A percentile compares a stretch with the other conserved stretches of the same genome.
These are phyloP conservation scores for Malachius bipustulatus DNA, from an alignment of 2,888 invertebrate genomes.

Conservation along the genomic window DNA sequence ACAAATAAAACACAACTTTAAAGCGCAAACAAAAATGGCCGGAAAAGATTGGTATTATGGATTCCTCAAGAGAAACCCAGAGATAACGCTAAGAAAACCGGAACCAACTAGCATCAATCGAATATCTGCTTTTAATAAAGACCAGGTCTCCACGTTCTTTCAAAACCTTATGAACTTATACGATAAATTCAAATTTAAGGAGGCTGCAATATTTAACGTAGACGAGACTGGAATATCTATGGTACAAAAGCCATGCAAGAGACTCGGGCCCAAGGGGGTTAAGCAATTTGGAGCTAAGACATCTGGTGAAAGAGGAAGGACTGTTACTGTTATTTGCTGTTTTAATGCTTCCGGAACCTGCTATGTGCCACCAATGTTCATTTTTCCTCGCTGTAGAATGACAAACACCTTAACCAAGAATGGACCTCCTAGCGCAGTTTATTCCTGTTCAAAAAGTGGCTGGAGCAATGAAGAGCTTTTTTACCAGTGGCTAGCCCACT, in stretches of 20 bases:
- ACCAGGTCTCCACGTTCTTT: conserved; percentile 8
- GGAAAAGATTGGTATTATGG: conserved; percentile 10
- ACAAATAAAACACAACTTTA: conserved; percentile 11
- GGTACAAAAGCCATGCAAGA: conserved; percentile 5
- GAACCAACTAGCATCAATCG: conserved; percentile 6
- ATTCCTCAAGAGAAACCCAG: no score
- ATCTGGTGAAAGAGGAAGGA: conserved; percentile 6
- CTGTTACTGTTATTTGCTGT: conserved; percentile 10
- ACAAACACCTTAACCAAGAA: background rate
- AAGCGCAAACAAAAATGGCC: conserved; percentile 10
- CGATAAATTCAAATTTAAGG: no score
- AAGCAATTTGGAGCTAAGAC: conserved; percentile 7
- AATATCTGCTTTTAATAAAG: conserved; percentile 11
- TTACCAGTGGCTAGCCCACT: conserved; percentile 10
- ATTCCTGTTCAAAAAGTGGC: background rate
- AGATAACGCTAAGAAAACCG: background rate
- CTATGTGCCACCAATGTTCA: conserved; percentile 9
- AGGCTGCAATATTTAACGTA: conserved; percentile 4
- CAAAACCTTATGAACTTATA: background rate
- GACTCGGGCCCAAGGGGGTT: conserved; percentile 7
- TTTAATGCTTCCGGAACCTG: conserved; percentile 7
- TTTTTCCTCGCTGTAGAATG: conserved; percentile 5
- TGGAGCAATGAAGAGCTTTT: conserved; percentile 12
- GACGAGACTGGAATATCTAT: background rate
- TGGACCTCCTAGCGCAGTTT: background rate